Evolutionary conservation across 1,140 invertebrate genomes (phyloP), one percentile per base, ranked within the genome.

Genomic region (Lepidotrigona ventralis): DNA sequence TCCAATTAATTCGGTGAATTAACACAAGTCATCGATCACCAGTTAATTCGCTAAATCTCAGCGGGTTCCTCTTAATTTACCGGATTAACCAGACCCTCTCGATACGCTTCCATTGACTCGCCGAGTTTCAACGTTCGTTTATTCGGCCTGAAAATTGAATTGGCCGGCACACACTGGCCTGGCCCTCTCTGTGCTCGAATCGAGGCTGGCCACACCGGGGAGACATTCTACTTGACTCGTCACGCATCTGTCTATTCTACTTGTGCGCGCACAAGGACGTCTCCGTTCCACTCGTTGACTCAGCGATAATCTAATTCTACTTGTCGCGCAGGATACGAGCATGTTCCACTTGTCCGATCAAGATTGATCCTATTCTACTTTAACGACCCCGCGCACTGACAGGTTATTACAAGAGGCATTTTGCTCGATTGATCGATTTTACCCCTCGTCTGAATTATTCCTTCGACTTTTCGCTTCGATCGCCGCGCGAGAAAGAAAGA

Each of bases 51-150:
- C 23, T 46, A 29, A 81, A 76, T 75, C 72, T 39, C 80, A 29
- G 51, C 60, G 71, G 71, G 51, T 46, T 76, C 19, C 80, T 46
- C 53, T 81, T 81, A 58, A 75, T 68, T 81, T n/a, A 51, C 46
- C 46, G 21, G 68, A 81, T 81, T 75, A 76, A 29, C 63, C 53
- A 9, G 39, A 8, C 39, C 39, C 39, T 0, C 39, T 46, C 39
- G 39, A 46, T 46, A 46, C 39, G 53, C n/a, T 73, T 73, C 56
- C 56, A 64, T 39, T 75, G 56, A 66, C 51, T 39, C 33, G 53
- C 11, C 2, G 54, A 75, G 29, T 81, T 79, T n/a, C 78, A 29
- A 60, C 54, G 19, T 71, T 79, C 68, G 33, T 60, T 56, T 19
- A 19, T 56, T 68, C 56, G 8, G 33, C 23, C 26, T 29, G 69